Conservation (phyloP, 2,888 invertebrate genomes). For the Glomeris marginata region DNA sequence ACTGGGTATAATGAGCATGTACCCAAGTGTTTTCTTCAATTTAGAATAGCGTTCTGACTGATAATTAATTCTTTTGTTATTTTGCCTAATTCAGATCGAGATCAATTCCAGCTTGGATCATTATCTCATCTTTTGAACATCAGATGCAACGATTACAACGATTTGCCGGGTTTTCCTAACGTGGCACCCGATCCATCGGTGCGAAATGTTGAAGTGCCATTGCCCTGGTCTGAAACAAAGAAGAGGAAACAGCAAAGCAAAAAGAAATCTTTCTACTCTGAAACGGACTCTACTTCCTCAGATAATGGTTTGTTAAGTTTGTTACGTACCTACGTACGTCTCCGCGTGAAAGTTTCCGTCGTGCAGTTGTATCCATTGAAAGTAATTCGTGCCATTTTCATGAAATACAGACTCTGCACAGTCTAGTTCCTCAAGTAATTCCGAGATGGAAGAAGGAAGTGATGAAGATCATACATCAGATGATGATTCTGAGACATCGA, state of each 20-base stretch:
- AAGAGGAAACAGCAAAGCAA: conserved; percentile 27
- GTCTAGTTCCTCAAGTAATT: neutral
- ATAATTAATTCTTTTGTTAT: neutral
- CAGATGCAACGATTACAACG: conserved; percentile 71
- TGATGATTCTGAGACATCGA: conserved; percentile 16
- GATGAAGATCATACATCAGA: conserved; percentile 18
- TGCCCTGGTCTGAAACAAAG: conserved; percentile 18
- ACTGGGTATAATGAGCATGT: too few species aligned
- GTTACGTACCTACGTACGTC: too few species aligned
- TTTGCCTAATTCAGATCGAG: conserved; percentile 49
- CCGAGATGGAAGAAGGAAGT: conserved; percentile 17
- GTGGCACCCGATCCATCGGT: conserved; percentile 55
- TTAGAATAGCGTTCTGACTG: too few species aligned
- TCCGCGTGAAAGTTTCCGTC: too few species aligned
- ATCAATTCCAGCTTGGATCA: conserved; percentile 82
- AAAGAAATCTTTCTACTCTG: conserved; percentile 50
- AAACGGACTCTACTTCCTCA: conserved; percentile 28
- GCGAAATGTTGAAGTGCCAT: conserved; percentile 50
- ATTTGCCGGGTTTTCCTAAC: conserved; percentile 69
- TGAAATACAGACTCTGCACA: too few species aligned
- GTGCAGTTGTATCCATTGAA: too few species aligned
- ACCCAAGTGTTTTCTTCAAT: too few species aligned
- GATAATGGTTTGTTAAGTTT: too few species aligned
- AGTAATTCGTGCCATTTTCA: too few species aligned
- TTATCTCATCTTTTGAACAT: conserved; percentile 86